These are phyloP conservation scores for Actinernus sp. DNA, from an alignment of 92 coral and sea anemone genomes.

Conservation along the genomic window DNA sequence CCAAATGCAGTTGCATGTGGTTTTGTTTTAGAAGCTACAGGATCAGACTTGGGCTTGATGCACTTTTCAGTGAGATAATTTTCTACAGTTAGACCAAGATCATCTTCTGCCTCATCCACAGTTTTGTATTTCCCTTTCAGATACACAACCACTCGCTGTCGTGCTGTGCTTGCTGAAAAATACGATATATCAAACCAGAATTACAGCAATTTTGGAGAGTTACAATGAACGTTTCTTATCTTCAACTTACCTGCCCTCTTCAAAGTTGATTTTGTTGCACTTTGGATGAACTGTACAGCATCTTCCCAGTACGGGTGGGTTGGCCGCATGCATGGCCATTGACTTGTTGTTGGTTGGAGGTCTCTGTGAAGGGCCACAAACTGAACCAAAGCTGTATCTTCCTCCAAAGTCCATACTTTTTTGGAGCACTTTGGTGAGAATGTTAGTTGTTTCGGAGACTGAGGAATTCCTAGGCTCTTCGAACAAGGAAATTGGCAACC, in stretches of 20 bases:
- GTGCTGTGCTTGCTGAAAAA: slow-evolving; percentile 9
- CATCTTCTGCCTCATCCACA: slow-evolving; percentile 11
- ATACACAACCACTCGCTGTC: slow-evolving; percentile 7
- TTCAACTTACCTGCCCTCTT: not conserved
- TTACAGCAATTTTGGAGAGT: too few relatives aligned
- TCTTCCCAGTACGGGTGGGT: slow-evolving; percentile 19
- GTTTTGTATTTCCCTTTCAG: slow-evolving; percentile 4
- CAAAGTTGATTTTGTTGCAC: not conserved
- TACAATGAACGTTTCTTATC: too few relatives aligned
- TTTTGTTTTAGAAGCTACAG: too few relatives aligned
- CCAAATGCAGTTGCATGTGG: not conserved
- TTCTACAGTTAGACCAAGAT: slow-evolving; percentile 20
- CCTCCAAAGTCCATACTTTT: slow-evolving; percentile 21
- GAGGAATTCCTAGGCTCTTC: too few relatives aligned
- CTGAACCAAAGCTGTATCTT: slow-evolving; percentile 38
- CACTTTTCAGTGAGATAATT: not conserved
- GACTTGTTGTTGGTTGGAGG: not conserved
- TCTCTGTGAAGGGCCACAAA: slow-evolving; percentile 23
- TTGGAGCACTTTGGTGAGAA: not conserved
- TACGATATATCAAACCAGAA: too few relatives aligned
- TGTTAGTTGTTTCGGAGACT: slow-evolving; percentile 3
- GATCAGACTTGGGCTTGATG: too few relatives aligned
- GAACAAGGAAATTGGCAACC: too few relatives aligned
- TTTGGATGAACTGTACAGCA: slow-evolving; percentile 14
- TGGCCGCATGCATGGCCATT: slow-evolving; percentile 41